Percentiles rank a stretch among this genome's conserved stretches.
Conservation (phyloP, 2,888 invertebrate species). For the Oegoconia quadripuncta region DNA sequence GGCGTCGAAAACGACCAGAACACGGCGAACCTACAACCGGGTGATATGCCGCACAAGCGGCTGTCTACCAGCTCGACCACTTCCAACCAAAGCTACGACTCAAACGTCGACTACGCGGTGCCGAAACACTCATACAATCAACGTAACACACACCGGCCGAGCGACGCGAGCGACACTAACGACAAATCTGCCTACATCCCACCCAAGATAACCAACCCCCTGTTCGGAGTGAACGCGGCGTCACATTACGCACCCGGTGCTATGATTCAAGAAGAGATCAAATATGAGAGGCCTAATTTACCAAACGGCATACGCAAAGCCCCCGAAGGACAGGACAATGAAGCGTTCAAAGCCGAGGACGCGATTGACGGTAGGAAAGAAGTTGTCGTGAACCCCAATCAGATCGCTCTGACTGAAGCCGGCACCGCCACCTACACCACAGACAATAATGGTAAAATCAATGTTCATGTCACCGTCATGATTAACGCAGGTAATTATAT, state of each 20-base stretch:
- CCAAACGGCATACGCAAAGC: constrained; percentile 81
- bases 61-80: constrained; percentile 66
- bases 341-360: constrained; percentile 81
- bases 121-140: constrained; percentile 61
- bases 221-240: constrained; percentile 73
- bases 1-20: constrained; percentile 73
- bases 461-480: constrained; percentile 92
- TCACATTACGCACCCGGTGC: constrained; percentile 66
- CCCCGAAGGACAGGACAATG: constrained; percentile 91
- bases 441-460: constrained; percentile 91
- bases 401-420: constrained; percentile 71
- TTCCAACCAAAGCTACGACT: constrained; percentile 71
- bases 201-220: constrained; percentile 61
- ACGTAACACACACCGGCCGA: constrained; percentile 39
- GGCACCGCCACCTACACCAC: constrained; percentile 81
- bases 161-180: constrained; percentile 45
- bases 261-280: constrained; percentile 32
- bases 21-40: constrained; percentile 53
- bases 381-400: constrained; percentile 64
- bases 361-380: constrained; percentile 80
- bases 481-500: constrained; percentile 85
- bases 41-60: constrained; percentile 59
- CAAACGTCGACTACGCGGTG: constrained; percentile 61
- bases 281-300: constrained; percentile 51
- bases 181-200: constrained; percentile 42